Evolutionary conservation across 2,797 vertebrate genomes (phyloP).

Genomic region (Cygnus olor): DNA sequence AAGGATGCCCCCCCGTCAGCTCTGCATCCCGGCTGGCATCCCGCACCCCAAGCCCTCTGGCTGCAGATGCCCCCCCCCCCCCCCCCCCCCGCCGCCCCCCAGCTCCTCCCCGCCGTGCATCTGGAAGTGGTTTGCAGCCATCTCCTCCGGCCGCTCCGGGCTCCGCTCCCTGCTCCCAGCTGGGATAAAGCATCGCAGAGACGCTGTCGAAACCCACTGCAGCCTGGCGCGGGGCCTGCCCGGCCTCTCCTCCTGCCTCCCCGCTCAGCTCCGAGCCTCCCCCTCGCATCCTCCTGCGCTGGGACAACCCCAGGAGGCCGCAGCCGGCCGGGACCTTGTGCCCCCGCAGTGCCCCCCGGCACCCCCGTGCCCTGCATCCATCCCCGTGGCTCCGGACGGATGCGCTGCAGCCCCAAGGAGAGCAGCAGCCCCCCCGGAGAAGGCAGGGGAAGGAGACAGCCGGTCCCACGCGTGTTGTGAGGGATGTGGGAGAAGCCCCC

Average conservation of each 20-base stretch:
- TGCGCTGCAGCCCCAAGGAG: fast-evolving
- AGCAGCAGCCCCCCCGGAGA: fast-evolving
- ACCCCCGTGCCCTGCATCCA: neutral
- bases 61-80: neutral
- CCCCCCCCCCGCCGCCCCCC: fast-evolving
- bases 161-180: neutral
- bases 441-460: neutral
- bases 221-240: neutral
- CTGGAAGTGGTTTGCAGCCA: neutral
- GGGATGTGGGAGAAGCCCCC: neutral
- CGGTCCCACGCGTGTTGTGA: fast-evolving
- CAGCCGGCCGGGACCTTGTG: fast-evolving
- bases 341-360: fast-evolving
- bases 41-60: neutral
- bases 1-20: fast-evolving
- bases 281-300: fast-evolving
- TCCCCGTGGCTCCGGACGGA: fast-evolving
- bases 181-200: neutral
- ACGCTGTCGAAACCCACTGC: neutral
- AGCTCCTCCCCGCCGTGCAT: neutral
- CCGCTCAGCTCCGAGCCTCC: fast-evolving
- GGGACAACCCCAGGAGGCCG: neutral
- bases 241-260: fast-evolving
- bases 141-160: neutral
- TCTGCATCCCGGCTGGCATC: too few species aligned